A percentile compares a stretch with the other conserved stretches of the same genome.
Conservation (phyloP, 2,888 invertebrate genomes). For the Cheilosia urbana region DNA sequence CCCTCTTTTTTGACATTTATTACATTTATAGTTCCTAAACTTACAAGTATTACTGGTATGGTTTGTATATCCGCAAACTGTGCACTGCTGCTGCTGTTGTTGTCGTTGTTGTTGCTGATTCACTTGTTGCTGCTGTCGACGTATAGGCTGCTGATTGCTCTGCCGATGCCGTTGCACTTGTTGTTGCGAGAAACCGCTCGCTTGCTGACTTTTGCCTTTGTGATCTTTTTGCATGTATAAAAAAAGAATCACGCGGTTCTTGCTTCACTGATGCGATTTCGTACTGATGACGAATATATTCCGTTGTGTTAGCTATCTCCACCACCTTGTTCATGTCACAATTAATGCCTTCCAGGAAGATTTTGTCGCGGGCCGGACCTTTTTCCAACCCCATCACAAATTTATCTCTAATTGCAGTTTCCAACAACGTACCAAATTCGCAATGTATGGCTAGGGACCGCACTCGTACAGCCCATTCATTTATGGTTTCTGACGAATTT, state of each 20-base stretch:
- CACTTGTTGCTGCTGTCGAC: slow-evolving; percentile 31
- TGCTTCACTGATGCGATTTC: slow-evolving; percentile 3
- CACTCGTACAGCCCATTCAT: slow-evolving; percentile 73
- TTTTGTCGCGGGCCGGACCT: slow-evolving; percentile 59
- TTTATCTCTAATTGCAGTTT: slow-evolving; percentile 40
- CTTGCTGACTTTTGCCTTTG: background rate
- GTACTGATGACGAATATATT: slow-evolving; percentile 47
- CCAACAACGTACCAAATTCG: slow-evolving; percentile 27
- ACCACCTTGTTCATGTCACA: slow-evolving; percentile 33
- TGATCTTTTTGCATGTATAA: slow-evolving; percentile 11
- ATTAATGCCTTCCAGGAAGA: slow-evolving; percentile 55
- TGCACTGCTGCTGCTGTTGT: slow-evolving; percentile 37
- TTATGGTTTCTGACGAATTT: slow-evolving; percentile 43
- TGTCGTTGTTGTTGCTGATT: slow-evolving; percentile 3
- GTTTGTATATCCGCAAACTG: slow-evolving; percentile 53
- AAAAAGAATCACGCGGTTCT: slow-evolving; percentile 23
- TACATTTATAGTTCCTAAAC: slow-evolving; percentile 65
- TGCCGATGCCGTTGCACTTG: slow-evolving; percentile 10
- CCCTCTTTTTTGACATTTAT: slow-evolving; percentile 58
- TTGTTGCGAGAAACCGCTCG: slow-evolving; percentile 24
- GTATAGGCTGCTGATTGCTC: background rate
- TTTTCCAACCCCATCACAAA: slow-evolving; percentile 66
- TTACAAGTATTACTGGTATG: slow-evolving; percentile 57
- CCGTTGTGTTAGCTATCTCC: slow-evolving; percentile 49
- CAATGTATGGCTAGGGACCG: slow-evolving; percentile 56